Conservation (phyloP, 2,797 vertebrate species). For the Cyclopterus lumpus region DNA sequence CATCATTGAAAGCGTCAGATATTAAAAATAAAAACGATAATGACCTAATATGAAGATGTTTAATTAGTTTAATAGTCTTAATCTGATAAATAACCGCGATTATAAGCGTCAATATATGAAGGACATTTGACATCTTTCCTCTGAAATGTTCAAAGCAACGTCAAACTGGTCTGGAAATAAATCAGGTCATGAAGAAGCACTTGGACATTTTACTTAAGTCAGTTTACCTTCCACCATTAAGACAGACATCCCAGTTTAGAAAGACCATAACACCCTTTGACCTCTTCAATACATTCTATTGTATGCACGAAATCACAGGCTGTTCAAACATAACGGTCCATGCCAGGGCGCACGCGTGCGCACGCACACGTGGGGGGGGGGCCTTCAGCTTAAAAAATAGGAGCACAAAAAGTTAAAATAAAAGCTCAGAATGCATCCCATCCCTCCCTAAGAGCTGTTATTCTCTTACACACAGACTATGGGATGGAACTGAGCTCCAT, state of each 20-base stretch:
- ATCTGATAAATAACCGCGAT: neutral
- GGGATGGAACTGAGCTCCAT: rapidly evolving
- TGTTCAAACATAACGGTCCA: neutral
- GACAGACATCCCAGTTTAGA: neutral
- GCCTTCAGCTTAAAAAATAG: neutral
- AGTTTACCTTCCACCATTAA: neutral
- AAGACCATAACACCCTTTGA: neutral
- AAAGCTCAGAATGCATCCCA: neutral
- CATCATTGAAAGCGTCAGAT: neutral
- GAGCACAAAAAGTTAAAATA: neutral
- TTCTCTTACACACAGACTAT: neutral
- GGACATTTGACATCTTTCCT: neutral
- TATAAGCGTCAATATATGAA: neutral
- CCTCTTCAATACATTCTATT: neutral
- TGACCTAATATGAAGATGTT: neutral
- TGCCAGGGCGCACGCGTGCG: neutral
- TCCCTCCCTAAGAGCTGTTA: no score
- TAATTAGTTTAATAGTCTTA: neutral
- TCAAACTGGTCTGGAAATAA: neutral
- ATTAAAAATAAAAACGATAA: neutral
- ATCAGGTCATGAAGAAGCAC: neutral
- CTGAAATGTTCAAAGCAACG: neutral
- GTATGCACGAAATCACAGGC: neutral
- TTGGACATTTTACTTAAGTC: neutral
- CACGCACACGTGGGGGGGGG: neutral